Evolutionary conservation across 2,797 vertebrate genomes (phyloP), one percentile per base, ranked within the genome.

Genomic region (Acridotheres tristis): DNA sequence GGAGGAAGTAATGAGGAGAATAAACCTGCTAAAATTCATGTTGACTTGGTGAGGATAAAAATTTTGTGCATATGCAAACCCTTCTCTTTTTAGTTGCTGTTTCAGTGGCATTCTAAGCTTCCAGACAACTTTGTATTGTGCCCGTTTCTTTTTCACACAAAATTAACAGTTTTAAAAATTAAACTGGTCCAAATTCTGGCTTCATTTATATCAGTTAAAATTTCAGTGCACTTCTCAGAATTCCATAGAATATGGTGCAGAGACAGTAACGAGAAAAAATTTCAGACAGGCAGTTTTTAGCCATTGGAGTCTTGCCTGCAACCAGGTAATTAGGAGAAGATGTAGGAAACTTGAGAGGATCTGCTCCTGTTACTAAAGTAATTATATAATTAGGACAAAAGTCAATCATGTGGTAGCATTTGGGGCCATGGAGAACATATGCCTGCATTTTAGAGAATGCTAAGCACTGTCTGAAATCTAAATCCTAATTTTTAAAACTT

Each of bases 381-480:
- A 88, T 95, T 93, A 83, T 36, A n/a, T 55, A 93, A 88, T 91
- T 96, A 91, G 90, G 88, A 94, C 83, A 89, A 47, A 91, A 91
- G 38, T 69, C 81, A 71, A 76, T 90, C 68, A 53, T 27, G 23
- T 45, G 58, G 79, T 50, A 73, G 34, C 34, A 58, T 63, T 66
- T 88, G 57, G 74, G 77, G 62, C 68, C 88, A 62, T 13, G 13
- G 54, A 81, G 68, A 85, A 88, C 34, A 55, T 47, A 73, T 8
- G 42, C n/a, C 42, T 73, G 38, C 40, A 45, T 87, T 85, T 83
- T 48, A 82, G 34, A 88, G 61, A 91, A 55, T 54, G 19, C 30
- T 45, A 79, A 84, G 47, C 69, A 57, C 48, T 61, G 47, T 13
- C n/a, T 43, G 82, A 94, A 80, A 77, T 48, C 30, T 65, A 93